Evolutionary conservation across 2,797 vertebrate genomes (phyloP).

Genomic region (Dermochelys coriacea): DNA sequence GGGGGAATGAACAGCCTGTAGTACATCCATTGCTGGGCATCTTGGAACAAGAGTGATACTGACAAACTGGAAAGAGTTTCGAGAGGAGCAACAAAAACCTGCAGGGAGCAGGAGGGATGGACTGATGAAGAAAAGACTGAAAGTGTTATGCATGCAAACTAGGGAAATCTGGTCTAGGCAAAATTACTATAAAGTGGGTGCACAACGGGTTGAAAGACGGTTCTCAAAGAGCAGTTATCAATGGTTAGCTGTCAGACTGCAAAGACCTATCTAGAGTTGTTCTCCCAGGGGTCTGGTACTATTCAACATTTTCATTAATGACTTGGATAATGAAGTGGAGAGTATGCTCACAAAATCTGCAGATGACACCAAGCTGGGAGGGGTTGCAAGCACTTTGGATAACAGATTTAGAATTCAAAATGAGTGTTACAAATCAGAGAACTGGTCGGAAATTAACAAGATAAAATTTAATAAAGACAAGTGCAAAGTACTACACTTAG

Average conservation of each 20-base stretch:
- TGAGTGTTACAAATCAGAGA: not conserved
- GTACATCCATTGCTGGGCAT: accelerated
- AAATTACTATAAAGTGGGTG: not conserved
- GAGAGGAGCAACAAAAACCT: not conserved
- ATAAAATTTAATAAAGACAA: not conserved
- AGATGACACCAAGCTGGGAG: not conserved
- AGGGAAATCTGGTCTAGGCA: not conserved
- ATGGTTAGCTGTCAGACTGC: not conserved
- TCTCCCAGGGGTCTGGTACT: not conserved
- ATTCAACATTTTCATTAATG: not conserved
- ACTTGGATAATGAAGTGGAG: not conserved
- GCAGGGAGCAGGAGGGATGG: not conserved
- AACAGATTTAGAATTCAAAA: not conserved
- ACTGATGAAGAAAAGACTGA: not conserved
- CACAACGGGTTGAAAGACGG: not conserved
- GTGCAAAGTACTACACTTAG: not conserved
- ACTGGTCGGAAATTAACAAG: not conserved
- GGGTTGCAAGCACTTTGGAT: not conserved
- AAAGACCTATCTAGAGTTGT: not conserved
- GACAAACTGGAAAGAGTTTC: not conserved
- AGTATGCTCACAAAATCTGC: not conserved
- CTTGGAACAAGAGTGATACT: not conserved
- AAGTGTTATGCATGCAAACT: accelerated
- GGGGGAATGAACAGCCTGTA: not conserved
- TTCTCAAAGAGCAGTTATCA: not conserved